Conservation (phyloP, 92 coral and sea anemone species). For the Pocillopora grandis region DNA sequence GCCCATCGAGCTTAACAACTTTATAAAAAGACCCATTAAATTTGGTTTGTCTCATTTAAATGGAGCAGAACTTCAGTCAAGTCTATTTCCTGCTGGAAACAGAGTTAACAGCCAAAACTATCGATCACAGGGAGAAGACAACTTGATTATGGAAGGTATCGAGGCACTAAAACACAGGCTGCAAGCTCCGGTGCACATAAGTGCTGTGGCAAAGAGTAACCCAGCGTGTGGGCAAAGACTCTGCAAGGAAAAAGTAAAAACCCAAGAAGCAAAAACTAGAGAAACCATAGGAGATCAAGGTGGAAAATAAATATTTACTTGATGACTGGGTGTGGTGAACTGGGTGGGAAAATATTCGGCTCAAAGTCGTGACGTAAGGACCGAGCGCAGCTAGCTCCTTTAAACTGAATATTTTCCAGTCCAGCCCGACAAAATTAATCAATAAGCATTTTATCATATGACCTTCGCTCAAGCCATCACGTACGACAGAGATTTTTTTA, state of each 20-base stretch:
- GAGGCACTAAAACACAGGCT: constrained; percentile 30
- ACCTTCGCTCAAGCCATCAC: too few relatives aligned
- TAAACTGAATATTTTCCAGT: too few relatives aligned
- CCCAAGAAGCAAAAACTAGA: constrained; percentile 40
- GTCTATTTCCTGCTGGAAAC: neutral
- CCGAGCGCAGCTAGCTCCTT: too few relatives aligned
- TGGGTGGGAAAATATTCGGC: too few relatives aligned
- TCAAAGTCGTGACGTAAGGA: too few relatives aligned
- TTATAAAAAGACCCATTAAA: neutral
- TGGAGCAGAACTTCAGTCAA: neutral
- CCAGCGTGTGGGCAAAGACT: constrained; percentile 22
- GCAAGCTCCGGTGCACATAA: constrained; percentile 37
- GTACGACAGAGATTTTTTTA: too few relatives aligned
- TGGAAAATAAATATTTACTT: neutral
- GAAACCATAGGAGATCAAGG: constrained; percentile 20
- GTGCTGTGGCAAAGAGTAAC: constrained; percentile 44
- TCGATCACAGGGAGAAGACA: constrained; percentile 6
- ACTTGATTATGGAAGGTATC: constrained; percentile 15
- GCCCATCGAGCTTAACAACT: neutral
- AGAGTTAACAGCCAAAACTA: neutral
- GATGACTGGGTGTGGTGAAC: too few relatives aligned
- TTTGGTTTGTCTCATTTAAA: neutral
- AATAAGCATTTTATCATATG: too few relatives aligned
- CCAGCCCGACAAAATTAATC: too few relatives aligned
- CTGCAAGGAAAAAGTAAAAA: constrained; percentile 38